phyloP scores from a whole-genome alignment of 2,888 invertebrate genomes.

The Pherbina coryleti region DNA sequence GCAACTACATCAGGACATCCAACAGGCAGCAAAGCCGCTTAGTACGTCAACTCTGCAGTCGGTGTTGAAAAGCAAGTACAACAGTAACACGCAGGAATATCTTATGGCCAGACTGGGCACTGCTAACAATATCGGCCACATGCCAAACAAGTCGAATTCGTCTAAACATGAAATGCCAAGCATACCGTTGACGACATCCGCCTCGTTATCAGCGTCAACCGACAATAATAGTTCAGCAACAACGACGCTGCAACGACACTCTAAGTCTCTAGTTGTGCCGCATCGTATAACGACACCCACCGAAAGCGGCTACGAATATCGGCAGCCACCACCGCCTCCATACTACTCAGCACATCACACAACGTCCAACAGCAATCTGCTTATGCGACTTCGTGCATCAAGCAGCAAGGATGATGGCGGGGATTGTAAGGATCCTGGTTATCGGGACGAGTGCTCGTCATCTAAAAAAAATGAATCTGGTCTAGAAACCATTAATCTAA shows the following conservation, averaged over 20 bases:
- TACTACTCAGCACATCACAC: constrained; percentile 54
- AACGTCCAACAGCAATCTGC: constrained; percentile 35
- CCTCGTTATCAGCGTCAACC: constrained; percentile 27
- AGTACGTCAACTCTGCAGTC: constrained; percentile 25
- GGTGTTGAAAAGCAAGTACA: constrained; percentile 52
- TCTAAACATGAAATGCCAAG: constrained; percentile 41
- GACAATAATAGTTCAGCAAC: constrained; percentile 47
- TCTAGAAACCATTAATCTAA: constrained; percentile 22
- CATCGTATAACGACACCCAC: constrained; percentile 46
- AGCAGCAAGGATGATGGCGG: constrained; percentile 45
- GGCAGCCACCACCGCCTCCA: constrained; percentile 58
- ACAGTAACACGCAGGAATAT: constrained; percentile 55
- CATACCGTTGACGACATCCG: constrained; percentile 37
- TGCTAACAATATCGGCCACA: constrained; percentile 35
- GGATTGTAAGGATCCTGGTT: constrained; percentile 49
- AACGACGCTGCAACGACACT: constrained; percentile 46
- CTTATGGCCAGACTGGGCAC: constrained; percentile 52
- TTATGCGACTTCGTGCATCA: constrained; percentile 44
- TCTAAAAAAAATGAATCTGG: constrained; percentile 19
- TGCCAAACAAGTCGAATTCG: constrained; percentile 45
- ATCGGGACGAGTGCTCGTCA: constrained; percentile 45
- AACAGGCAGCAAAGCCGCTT: constrained; percentile 2
- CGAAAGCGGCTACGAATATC: constrained; percentile 53
- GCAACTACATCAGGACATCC: constrained; percentile 38
- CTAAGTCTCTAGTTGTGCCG: constrained; percentile 51